Evolutionary conservation across 1,140 invertebrate genomes (phyloP), one percentile per base, ranked within the genome.

Genomic region (Dryas iulia): DNA sequence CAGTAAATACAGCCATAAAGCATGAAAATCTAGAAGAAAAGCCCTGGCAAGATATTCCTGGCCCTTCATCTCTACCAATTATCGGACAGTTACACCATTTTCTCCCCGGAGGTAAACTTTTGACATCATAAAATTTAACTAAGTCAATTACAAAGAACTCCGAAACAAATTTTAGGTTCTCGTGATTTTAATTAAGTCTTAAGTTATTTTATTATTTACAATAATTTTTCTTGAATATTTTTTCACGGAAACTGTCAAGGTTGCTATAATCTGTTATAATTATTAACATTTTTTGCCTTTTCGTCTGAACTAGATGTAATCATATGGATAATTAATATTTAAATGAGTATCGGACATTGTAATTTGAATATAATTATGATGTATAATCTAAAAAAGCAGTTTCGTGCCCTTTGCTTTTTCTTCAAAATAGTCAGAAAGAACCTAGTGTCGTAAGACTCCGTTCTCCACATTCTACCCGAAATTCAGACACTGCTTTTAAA

Each of bases 1-100:
- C 78, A n/a, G 60, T 74, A 14, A 70, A 66, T 39, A 63, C 8
- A 11, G 35, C 69, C 12, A 25, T 66, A 66, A 58, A 56, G 6
- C 54, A 71, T 52, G 47, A 56, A 26, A 71, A 33, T 30, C 24
- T 66, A 10, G 68, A 74, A 23, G 10, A 53, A 0, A 87, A 83
- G 62, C 54, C 82, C 69, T 88, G 78, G 81, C 66, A 65, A n/a
- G 83, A 86, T 8, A 83, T 88, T 39, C 86, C 86, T 0, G 86
- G 84, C 4, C 86, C 86, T 1, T 64, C 79, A 0, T 72, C 80
- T 3, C 21, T 84, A 5, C 86, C 86, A 3, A 25, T 88, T 12
- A 77, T 88, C 23, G 86, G 86, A 4, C 75, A 73, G 23, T 10
- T 82, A 1, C 78, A 69, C 5, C 77, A 85, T 54, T 88, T 86